Evolutionary conservation across 2,113 vertebrate genomes (phyloP), one percentile per base, ranked within the genome.

Genomic region (Anhinga rufa): DNA sequence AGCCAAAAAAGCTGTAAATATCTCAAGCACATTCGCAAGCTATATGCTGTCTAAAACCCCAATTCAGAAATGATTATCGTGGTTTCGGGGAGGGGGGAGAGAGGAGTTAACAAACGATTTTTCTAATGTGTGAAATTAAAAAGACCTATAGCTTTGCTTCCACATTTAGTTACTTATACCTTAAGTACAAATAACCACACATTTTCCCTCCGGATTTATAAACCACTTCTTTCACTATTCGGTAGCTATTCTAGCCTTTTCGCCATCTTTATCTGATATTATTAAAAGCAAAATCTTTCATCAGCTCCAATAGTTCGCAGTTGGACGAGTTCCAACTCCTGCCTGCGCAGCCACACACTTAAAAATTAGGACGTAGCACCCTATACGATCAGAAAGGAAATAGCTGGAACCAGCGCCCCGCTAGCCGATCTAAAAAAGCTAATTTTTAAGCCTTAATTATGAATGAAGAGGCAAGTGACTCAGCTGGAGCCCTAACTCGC

Each of bases 261-360:
- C 69, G 40, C 72, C 85, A 93, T 91, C 92, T 78, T 92, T 98
- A 95, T 88, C 81, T 86, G 92, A 97, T 89, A 97, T 88, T 79
- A 70, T 92, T 92, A 88, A 95, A 96, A 95, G 81, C 72, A 91
- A 95, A 97, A 94, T 95, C 92, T 93, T 90, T 79, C 89, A 94
- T 88, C 94, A 97, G 91, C 92, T 97, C 91, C 88, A 93, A 92
- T 58, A 97, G 48, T 97, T 97, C 64, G 95, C 87, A 95, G 64
- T 44, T 98, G 96, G 95, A 97, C 4, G 20, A 55, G 95, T 92
- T 98, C 98, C 96, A 98, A 77, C 86, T 89, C 92, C 96, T 96
- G 96, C 82, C 93, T 96, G 96, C 72, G n/a, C 82, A 86, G 52
- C 90, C 95, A 98, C 98, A 97, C 70, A 68, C 96, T 97, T 87